Conservation (phyloP, 1,140 invertebrate species). For the Zaprionus camerounensis region DNA sequence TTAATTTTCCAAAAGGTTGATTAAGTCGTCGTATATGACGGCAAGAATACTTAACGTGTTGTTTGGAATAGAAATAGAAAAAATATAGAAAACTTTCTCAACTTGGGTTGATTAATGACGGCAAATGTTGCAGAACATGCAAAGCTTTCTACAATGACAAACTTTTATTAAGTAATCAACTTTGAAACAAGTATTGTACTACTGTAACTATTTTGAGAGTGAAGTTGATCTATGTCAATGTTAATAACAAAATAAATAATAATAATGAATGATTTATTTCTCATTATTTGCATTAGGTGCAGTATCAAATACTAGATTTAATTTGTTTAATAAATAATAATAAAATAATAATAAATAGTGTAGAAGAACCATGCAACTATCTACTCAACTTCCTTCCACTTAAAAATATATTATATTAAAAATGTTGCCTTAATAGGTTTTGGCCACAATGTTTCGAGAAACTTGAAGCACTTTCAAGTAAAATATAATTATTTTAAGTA, state of each 20-base stretch:
- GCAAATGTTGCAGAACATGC: neutral
- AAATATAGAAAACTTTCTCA: neutral
- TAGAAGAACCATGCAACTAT: neutral
- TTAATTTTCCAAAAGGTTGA: slow-evolving; percentile 3
- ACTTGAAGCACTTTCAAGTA: neutral
- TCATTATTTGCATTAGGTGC: too few relatives aligned
- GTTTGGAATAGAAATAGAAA: neutral
- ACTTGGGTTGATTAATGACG: neutral
- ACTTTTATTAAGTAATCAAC: neutral
- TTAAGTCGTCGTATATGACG: neutral
- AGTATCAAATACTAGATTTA: too few relatives aligned
- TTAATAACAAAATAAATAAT: too few relatives aligned
- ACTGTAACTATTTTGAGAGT: too few relatives aligned
- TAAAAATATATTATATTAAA: neutral
- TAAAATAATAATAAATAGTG: neutral
- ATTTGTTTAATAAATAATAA: neutral
- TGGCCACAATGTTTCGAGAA: too few relatives aligned
- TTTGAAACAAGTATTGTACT: too few relatives aligned
- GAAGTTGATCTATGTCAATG: too few relatives aligned
- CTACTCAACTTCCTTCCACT: neutral
- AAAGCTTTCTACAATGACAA: neutral
- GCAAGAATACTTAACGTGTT: neutral
- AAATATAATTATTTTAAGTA: neutral
- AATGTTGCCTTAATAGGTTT: neutral
- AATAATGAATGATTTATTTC: too few relatives aligned